Base-by-base conservation (phyloP, 2,888 invertebrate genomes). In the Prosopocoilus inquinatus region DNA sequence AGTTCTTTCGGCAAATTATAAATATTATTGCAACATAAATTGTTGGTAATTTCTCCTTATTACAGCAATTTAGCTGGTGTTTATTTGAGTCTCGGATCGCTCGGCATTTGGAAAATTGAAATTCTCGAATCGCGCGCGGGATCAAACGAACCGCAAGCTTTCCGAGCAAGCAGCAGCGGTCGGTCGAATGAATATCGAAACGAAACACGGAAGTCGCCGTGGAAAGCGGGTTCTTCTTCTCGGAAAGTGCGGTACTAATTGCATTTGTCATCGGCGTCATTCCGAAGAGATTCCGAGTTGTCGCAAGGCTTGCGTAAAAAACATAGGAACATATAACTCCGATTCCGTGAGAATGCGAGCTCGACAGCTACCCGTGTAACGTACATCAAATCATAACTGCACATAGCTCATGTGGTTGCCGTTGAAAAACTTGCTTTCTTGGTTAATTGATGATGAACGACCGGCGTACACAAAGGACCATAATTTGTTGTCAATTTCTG, bases 401-500 rank as follows among this genome's bases (percentile, higher is more conserved):
- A 59, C 59, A 60, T 60, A 61, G 58, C 61, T 61, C 60, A 60
- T 61, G 59, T 48, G 63, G 56, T 64, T 34, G 32, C 69, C 68
- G 50, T 57, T 63, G 65, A 71, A 72, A 73, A 73, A 71, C 67
- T 68, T 53, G 71, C 66, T 46, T 53, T 47, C 53, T 53, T 48
- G 69, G 55, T 73, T 76, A 76, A 76, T 76, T 76, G 76, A 76
- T 76, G 76, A 77, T 75, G 71, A 66, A 76, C 72, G 76, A 73
- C 72, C 74, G 74, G 73, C 70, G 62, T 64, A 69, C 68, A 76
- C 76, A 77, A 77, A 77, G 75, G 73, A 71, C 73, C 75, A 76
- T 77, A 77, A 77, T 77, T 77, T 77, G 77, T 77, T 77, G 75
- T 75, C 76, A 72, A 77, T 77, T 75, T 75, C 75, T 74, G 73